These are phyloP conservation scores for Etia nguti DNA, from an alignment of 2,113 vertebrate species.

Conservation along the genomic window DNA sequence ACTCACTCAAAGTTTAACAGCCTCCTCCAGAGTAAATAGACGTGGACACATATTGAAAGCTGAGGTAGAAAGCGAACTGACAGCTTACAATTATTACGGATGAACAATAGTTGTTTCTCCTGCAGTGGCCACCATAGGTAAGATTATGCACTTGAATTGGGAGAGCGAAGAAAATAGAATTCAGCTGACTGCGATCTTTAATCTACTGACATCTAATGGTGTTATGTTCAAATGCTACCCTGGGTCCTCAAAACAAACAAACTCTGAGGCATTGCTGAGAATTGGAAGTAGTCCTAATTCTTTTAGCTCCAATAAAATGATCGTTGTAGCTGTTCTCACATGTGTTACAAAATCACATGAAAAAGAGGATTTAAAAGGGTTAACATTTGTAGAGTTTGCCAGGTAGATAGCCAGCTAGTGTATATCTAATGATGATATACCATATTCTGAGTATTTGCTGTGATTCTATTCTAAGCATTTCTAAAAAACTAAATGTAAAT, in stretches of 20 bases:
- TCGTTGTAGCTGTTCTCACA: background rate
- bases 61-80: background rate
- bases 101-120: background rate
- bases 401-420: background rate
- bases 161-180: background rate
- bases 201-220: background rate
- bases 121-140: background rate
- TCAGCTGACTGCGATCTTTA: background rate
- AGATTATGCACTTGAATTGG: background rate
- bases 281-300: background rate
- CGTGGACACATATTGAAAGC: background rate
- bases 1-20: background rate
- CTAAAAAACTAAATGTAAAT: background rate
- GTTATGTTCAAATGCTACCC: background rate
- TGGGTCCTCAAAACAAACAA: background rate
- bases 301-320: background rate
- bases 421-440: background rate
- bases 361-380: background rate
- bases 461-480: background rate
- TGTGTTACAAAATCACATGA: background rate
- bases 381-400: background rate
- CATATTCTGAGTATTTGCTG: background rate
- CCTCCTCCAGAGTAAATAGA: background rate
- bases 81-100: background rate
- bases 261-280: background rate